These are phyloP conservation scores for Stenurella melanura DNA, from an alignment of 2,888 invertebrate genomes.

Conservation along the genomic window DNA sequence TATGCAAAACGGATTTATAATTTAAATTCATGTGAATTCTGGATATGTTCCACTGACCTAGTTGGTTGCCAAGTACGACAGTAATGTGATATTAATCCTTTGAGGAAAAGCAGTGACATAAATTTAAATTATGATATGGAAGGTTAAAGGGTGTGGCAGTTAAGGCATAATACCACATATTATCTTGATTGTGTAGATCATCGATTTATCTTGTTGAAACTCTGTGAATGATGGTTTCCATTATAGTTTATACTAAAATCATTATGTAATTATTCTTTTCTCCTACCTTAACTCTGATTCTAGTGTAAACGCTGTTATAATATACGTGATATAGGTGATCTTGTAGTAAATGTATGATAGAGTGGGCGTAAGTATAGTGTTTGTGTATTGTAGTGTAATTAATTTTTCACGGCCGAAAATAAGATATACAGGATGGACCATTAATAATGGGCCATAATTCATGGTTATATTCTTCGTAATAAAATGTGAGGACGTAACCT, in stretches of 20 bases:
- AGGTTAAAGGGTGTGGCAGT: slow-evolving; percentile 1
- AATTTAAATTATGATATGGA: slow-evolving; percentile 2
- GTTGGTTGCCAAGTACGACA: neutral
- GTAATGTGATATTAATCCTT: neutral
- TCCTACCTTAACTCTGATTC: neutral
- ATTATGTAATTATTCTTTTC: neutral
- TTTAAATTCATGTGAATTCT: slow-evolving; percentile 11
- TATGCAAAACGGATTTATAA: neutral
- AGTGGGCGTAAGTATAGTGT: too few relatives aligned
- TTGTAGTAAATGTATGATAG: too few relatives aligned
- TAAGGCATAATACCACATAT: neutral
- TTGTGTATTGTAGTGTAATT: too few relatives aligned
- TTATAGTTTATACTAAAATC: neutral
- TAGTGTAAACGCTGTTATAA: neutral
- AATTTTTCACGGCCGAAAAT: too few relatives aligned
- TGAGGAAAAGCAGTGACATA: slow-evolving; percentile 7
- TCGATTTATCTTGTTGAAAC: neutral
- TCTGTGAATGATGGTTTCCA: neutral
- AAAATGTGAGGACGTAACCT: too few relatives aligned
- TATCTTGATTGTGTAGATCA: neutral
- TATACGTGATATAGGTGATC: too few relatives aligned
- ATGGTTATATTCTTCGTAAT: too few relatives aligned
- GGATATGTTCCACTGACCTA: slow-evolving; percentile 15
- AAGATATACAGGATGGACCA: too few relatives aligned
- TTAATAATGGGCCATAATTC: too few relatives aligned